Percentiles rank a stretch among this genome's conserved stretches.
These are phyloP conservation scores for Myotis findleyi DNA, from an alignment of 2,797 vertebrate genomes.

Conservation along the genomic window DNA sequence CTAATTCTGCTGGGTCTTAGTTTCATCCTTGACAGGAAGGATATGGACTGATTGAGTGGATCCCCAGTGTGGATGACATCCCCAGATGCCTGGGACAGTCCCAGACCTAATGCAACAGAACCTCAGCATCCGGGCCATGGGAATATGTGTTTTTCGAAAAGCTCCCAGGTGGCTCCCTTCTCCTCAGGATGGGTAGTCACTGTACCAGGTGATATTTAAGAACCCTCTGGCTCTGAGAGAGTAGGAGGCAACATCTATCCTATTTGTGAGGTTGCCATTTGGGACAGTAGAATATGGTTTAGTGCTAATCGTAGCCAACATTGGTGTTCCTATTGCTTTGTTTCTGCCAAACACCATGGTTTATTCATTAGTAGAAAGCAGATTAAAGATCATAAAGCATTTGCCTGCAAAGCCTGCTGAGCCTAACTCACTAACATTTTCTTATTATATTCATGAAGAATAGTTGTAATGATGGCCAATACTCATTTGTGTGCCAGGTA, in stretches of 20 bases:
- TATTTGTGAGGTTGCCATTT: not conserved
- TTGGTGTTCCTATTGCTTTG: slow-evolving; percentile 45
- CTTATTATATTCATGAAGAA: slow-evolving; percentile 11
- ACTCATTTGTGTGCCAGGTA: not conserved
- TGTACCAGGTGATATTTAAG: not conserved
- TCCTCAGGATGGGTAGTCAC: not conserved
- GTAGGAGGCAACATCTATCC: not conserved
- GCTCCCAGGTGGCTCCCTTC: not conserved
- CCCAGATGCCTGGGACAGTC: not conserved
- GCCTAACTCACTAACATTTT: not conserved
- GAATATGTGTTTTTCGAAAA: not conserved
- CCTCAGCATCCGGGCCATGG: not conserved
- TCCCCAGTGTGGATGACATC: not conserved
- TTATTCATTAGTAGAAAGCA: slow-evolving; percentile 61
- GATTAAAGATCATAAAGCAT: slow-evolving; percentile 47
- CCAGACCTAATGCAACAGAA: not conserved
- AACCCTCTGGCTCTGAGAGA: not conserved
- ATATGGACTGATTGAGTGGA: not conserved
- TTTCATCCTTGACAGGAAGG: not conserved
- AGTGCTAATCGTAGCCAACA: slow-evolving; percentile 33
- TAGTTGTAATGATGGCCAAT: not conserved
- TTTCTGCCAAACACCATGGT: slow-evolving; percentile 54
- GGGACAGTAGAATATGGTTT: not conserved
- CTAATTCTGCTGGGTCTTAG: not conserved
- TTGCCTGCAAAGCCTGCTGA: slow-evolving; percentile 37